These are phyloP conservation scores for Catagonus wagneri DNA, from an alignment of 2,113 vertebrate genomes.

Conservation along the genomic window DNA sequence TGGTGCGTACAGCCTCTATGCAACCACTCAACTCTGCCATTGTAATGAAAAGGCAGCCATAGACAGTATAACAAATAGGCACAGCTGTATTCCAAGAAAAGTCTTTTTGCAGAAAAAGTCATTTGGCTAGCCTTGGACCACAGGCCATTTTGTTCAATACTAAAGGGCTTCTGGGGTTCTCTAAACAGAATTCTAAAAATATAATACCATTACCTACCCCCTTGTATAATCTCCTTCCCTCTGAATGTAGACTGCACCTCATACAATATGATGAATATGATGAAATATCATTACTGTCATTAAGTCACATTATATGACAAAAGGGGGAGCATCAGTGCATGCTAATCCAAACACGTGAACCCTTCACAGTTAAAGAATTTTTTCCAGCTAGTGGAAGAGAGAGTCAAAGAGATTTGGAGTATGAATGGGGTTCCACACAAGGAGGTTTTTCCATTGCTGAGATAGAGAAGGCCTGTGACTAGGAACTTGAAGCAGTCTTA, in stretches of 20 bases:
- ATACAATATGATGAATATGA: not conserved
- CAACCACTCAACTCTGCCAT: not conserved
- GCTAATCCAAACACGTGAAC: not conserved
- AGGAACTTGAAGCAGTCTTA: not conserved
- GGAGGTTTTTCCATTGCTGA: not conserved
- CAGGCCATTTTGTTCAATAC: rapidly evolving
- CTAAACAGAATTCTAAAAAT: not conserved
- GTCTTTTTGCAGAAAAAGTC: not conserved
- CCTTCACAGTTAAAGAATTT: not conserved
- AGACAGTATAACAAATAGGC: not conserved
- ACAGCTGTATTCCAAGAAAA: not conserved
- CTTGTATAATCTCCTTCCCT: not conserved
- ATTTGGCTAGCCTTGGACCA: not conserved
- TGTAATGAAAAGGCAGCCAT: not conserved
- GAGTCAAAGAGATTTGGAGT: not conserved
- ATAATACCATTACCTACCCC: not conserved
- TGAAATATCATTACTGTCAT: not conserved
- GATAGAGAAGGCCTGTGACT: not conserved
- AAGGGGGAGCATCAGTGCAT: not conserved
- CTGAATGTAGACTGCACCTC: not conserved
- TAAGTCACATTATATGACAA: not conserved
- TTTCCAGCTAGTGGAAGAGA: not conserved
- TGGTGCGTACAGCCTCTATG: not conserved
- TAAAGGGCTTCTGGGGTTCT: not conserved
- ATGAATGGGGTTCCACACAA: not conserved